Evolutionary conservation across 2,888 invertebrate species (phyloP).

Genomic region (Mesorhabditis sp.): DNA sequence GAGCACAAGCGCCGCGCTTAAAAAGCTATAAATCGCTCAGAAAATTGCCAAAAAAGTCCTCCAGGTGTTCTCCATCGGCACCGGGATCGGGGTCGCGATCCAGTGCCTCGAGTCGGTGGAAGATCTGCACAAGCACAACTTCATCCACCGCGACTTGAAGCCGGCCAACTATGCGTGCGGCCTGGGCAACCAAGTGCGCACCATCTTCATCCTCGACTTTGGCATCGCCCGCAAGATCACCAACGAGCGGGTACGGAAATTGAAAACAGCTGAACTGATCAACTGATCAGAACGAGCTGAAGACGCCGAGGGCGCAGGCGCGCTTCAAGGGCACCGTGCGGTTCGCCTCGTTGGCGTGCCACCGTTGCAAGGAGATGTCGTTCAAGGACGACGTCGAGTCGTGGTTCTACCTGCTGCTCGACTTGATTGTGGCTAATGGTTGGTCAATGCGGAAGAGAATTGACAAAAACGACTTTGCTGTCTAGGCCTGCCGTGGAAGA

Average conservation of each 20-base stretch:
- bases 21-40: too few species aligned
- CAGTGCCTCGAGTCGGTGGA: slow-evolving; percentile 37
- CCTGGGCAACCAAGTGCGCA: slow-evolving; percentile 7
- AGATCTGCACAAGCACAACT: slow-evolving; percentile 33
- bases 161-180: slow-evolving; percentile 29
- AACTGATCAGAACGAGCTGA: too few species aligned
- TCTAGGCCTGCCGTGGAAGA: slow-evolving; percentile 44
- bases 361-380: slow-evolving; percentile 25
- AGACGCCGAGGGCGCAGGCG: neutral
- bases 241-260: slow-evolving; percentile 14
- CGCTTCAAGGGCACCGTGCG: slow-evolving; percentile 31
- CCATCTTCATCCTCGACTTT: slow-evolving; percentile 32
- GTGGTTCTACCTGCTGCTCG: slow-evolving; percentile 35
- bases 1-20: too few species aligned
- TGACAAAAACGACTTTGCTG: neutral
- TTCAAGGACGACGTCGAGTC: slow-evolving; percentile 33
- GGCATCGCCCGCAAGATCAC: slow-evolving; percentile 28
- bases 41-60: too few species aligned
- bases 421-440: slow-evolving; percentile 22
- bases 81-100: slow-evolving; percentile 20
- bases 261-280: too few species aligned
- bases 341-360: slow-evolving; percentile 33
- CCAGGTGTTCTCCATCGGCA: slow-evolving; percentile 27
- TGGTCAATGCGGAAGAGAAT: too few species aligned
- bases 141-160: slow-evolving; percentile 31